Percentiles rank a stretch among this genome's conserved stretches.
phyloP scores from a whole-genome alignment of 2,113 vertebrate genomes.

The Emydura subglobosa region DNA sequence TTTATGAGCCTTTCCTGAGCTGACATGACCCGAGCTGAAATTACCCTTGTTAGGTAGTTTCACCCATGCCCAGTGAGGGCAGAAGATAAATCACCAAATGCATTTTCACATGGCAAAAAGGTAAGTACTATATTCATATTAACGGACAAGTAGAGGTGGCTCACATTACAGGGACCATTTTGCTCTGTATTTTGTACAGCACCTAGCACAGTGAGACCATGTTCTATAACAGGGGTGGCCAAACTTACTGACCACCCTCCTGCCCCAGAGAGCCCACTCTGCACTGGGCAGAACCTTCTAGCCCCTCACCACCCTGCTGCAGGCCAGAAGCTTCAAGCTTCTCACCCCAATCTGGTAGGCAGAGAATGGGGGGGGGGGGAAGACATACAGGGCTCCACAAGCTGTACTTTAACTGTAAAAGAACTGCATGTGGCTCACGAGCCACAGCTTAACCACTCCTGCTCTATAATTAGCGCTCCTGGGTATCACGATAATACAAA shows the following conservation, averaged over 20 bases:
- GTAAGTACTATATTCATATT: background rate
- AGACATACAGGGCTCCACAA: too few relatives aligned
- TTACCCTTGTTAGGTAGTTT: slow-evolving; percentile 17
- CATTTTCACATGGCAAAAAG: slow-evolving; percentile 1
- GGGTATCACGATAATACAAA: background rate
- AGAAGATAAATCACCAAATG: slow-evolving; percentile 1
- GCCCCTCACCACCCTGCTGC: too few relatives aligned
- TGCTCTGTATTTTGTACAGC: background rate
- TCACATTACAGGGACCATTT: background rate
- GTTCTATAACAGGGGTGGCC: too few relatives aligned
- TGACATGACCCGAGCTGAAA: background rate
- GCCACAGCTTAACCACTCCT: background rate
- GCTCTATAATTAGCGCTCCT: background rate
- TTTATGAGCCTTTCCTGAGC: background rate
- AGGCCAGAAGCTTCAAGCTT: too few relatives aligned
- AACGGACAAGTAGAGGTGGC: background rate
- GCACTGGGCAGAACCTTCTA: too few relatives aligned
- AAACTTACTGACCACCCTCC: too few relatives aligned
- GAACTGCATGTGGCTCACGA: too few relatives aligned
- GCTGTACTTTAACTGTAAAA: too few relatives aligned
- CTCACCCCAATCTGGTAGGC: too few relatives aligned
- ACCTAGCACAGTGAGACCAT: background rate
- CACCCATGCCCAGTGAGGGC: background rate
- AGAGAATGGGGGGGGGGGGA: too few relatives aligned
- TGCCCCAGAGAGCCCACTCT: too few relatives aligned